phyloP scores from a whole-genome alignment of 2,888 invertebrate species.

The Tortricodes alternella region DNA sequence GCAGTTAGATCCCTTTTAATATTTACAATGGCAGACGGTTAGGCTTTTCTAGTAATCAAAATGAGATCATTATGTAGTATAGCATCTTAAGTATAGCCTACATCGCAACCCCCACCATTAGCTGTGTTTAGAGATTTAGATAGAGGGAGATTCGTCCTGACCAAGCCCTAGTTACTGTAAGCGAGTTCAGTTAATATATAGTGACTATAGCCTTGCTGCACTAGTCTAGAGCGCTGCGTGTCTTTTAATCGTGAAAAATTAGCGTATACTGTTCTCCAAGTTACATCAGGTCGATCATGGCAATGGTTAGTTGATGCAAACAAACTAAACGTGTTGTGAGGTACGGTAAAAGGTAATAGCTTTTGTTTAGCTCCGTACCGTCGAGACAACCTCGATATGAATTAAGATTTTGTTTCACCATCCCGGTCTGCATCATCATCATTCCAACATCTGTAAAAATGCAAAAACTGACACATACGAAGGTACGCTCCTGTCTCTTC shows the following conservation, averaged over 20 bases:
- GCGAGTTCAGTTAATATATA: slow-evolving; percentile 56
- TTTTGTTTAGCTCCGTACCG: slow-evolving; percentile 87
- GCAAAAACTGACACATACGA: slow-evolving; percentile 82
- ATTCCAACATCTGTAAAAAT: slow-evolving; percentile 97
- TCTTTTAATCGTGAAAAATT: slow-evolving; percentile 68
- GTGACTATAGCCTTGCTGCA: slow-evolving; percentile 72
- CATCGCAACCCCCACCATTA: slow-evolving; percentile 46
- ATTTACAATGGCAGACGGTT: slow-evolving; percentile 29
- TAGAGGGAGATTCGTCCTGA: slow-evolving; percentile 3
- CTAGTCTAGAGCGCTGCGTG: slow-evolving; percentile 69
- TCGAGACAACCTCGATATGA: slow-evolving; percentile 88
- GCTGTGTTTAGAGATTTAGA: slow-evolving; percentile 38
- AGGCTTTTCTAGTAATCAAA: slow-evolving; percentile 42
- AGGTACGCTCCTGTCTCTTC: slow-evolving; percentile 60
- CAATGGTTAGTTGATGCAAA: slow-evolving; percentile 80
- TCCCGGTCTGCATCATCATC: slow-evolving; percentile 98
- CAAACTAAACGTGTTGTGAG: slow-evolving; percentile 76
- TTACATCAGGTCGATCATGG: slow-evolving; percentile 59
- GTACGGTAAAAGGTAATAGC: slow-evolving; percentile 71
- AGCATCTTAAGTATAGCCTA: slow-evolving; percentile 32
- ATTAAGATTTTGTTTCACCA: slow-evolving; percentile 95
- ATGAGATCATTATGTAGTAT: slow-evolving; percentile 28
- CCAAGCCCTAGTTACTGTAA: slow-evolving; percentile 38
- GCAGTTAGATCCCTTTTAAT: slow-evolving; percentile 1
- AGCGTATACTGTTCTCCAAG: slow-evolving; percentile 73